Base-by-base conservation (phyloP, 2,797 vertebrate genomes). In the Pelodytes ibericus region DNA sequence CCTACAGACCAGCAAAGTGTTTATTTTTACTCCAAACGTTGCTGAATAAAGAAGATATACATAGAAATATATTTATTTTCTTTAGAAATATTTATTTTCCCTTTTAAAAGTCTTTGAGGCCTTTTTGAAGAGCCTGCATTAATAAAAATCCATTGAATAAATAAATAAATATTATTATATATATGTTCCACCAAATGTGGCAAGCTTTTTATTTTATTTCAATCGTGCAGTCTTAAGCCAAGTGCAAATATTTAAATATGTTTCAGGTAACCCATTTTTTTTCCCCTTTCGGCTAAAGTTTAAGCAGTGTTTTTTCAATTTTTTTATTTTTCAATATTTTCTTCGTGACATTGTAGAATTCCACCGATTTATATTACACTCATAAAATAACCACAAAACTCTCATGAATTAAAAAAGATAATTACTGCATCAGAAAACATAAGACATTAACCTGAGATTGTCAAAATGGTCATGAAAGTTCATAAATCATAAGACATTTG, bases 321-420 rank as follows among this genome's bases (percentile, higher is more conserved):
- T 81, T 79, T 87, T 85, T 30, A 81, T 80, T 83, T 79, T 63
- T 81, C 62, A 68, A 86, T 86, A 79, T 58, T 85, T 89, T 88
- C 87, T 84, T 83, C 87, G 82, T 85, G 86, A 89, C 89, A 88
- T 85, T 84, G 24, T 57, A 30, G 30, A 64, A 77, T 81, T 84
- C 10, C 80, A 81, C 85, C 87, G 88, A 89, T 87, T 90, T 92
- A 86, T 89, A 88, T 91, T 91, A 88, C 89, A 81, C 87, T 87
- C 90, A 88, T 89, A 87, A 92, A 89, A 87, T 88, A n/a, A 83
- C 84, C 82, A 88, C 85, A 89, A 88, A 94, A 90, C 90, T 91
- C 87, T 92, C 88, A 86, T 90, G 88, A 95, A 94, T 94, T 88
- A 95, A 92, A n/a, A n/a, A 95, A 90, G 90, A 95, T 95, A 96